These are phyloP conservation scores for Chromis chromis DNA, from an alignment of 2,797 vertebrate species.

Conservation along the genomic window DNA sequence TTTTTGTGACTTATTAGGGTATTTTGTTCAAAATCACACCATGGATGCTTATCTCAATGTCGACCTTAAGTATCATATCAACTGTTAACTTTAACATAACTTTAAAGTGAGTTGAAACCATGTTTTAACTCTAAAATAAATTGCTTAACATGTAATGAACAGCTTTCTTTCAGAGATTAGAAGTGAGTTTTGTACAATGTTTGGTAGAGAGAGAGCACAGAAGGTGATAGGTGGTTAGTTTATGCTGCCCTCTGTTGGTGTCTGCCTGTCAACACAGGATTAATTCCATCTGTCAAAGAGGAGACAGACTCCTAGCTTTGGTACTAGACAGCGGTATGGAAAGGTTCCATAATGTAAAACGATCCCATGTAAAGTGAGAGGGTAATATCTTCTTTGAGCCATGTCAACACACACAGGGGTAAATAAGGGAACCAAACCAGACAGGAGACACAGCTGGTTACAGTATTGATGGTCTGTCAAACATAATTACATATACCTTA, in stretches of 20 bases:
- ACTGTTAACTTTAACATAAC: background rate
- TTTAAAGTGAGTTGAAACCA: background rate
- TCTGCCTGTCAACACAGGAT: background rate
- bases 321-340: conserved; percentile 34
- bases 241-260: conserved; percentile 72
- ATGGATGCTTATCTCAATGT: background rate
- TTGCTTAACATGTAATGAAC: background rate
- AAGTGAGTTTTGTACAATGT: background rate
- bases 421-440: conserved; percentile 37
- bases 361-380: conserved; percentile 60
- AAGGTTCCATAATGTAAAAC: conserved; percentile 48
- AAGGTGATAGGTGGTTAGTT: conserved; percentile 5
- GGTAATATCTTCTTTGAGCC: conserved; percentile 28
- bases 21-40: background rate
- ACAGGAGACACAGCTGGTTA: conserved; percentile 46
- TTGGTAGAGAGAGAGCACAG: background rate
- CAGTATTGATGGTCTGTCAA: conserved; percentile 36
- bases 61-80: background rate
- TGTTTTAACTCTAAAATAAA: background rate
- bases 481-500: conserved; percentile 27
- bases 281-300: background rate
- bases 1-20: background rate
- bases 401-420: conserved; percentile 41
- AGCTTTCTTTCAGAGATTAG: background rate
- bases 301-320: background rate